These are phyloP conservation scores for Syngnathus typhle DNA, from an alignment of 2,113 vertebrate genomes.

Conservation along the genomic window DNA sequence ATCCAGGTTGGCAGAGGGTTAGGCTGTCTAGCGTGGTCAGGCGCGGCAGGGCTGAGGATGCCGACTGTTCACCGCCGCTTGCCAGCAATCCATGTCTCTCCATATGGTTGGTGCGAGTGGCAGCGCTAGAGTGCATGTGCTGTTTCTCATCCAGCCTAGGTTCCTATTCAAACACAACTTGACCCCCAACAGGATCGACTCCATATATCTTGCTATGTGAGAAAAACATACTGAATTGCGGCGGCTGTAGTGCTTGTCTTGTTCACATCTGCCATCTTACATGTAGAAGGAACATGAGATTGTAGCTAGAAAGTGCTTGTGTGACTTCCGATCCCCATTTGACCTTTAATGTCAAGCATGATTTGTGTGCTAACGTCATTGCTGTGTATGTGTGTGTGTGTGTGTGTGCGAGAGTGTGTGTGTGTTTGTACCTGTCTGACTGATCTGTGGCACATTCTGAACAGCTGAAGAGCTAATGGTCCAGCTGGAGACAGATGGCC, in stretches of 20 bases:
- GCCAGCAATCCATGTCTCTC: constrained; percentile 61
- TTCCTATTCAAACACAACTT: constrained; percentile 39
- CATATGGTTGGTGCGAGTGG: constrained; percentile 64
- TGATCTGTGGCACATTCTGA: constrained; percentile 69
- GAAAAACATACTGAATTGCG: constrained; percentile 28
- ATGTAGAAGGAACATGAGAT: constrained; percentile 32
- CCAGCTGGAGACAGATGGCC: constrained; percentile 73
- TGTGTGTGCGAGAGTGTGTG: constrained; percentile 40
- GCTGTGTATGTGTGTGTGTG: constrained; percentile 24
- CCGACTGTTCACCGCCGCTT: constrained; percentile 56
- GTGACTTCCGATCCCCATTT: constrained; percentile 47
- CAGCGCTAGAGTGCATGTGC: constrained; percentile 40
- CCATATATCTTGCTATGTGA: constrained; percentile 15
- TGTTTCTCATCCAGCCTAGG: constrained; percentile 47
- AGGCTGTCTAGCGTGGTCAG: constrained; percentile 59
- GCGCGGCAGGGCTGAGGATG: constrained; percentile 56
- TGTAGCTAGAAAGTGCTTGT: constrained; percentile 35
- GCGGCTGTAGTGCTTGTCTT: constrained; percentile 46
- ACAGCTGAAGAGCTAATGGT: constrained; percentile 74
- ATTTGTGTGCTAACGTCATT: constrained; percentile 57
- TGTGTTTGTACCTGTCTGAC: constrained; percentile 64
- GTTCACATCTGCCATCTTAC: constrained; percentile 45
- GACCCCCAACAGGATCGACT: constrained; percentile 25
- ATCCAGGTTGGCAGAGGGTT: constrained; percentile 46
- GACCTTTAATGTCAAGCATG: constrained; percentile 60